These are phyloP conservation scores for Drosophila tanythrix DNA, from an alignment of 2,888 invertebrate genomes.

Conservation along the genomic window DNA sequence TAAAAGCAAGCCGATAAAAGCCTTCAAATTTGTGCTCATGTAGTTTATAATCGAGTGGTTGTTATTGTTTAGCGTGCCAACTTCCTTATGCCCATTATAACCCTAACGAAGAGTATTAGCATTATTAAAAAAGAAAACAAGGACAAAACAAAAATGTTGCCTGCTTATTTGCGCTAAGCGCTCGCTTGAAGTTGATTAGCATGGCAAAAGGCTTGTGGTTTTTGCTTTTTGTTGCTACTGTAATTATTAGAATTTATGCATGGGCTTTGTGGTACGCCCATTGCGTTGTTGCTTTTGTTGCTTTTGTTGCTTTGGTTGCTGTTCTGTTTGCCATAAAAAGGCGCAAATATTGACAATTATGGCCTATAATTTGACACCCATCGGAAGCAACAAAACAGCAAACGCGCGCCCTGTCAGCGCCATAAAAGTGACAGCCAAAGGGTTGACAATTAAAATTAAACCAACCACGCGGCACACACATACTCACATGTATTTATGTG, in stretches of 20 bases:
- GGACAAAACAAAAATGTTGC: constrained; percentile 34
- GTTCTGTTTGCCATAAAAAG: constrained; percentile 42
- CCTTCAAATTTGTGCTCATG: not conserved
- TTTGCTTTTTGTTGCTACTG: constrained; percentile 43
- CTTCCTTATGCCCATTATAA: not conserved
- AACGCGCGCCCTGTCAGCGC: constrained; percentile 39
- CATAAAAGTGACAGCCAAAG: constrained; percentile 68
- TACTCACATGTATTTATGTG: not conserved
- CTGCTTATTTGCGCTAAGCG: constrained; percentile 62
- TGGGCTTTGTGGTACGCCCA: constrained; percentile 29
- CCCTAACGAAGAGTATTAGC: constrained; percentile 20
- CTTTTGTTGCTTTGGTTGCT: constrained; percentile 12
- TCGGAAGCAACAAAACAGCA: constrained; percentile 51
- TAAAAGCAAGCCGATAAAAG: not conserved
- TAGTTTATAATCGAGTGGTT: not conserved
- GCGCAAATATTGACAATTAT: constrained; percentile 81
- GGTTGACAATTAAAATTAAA: constrained; percentile 77
- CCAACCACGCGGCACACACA: constrained; percentile 39
- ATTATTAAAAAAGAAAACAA: constrained; percentile 10
- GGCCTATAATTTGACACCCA: constrained; percentile 80
- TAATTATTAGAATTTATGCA: constrained; percentile 79
- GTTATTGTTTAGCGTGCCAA: not conserved
- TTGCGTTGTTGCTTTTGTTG: constrained; percentile 8
- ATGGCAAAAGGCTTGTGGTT: constrained; percentile 55
- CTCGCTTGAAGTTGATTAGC: constrained; percentile 71